These are phyloP conservation scores for Mythimna lalbum DNA, from an alignment of 2,888 invertebrate species.

Conservation along the genomic window DNA sequence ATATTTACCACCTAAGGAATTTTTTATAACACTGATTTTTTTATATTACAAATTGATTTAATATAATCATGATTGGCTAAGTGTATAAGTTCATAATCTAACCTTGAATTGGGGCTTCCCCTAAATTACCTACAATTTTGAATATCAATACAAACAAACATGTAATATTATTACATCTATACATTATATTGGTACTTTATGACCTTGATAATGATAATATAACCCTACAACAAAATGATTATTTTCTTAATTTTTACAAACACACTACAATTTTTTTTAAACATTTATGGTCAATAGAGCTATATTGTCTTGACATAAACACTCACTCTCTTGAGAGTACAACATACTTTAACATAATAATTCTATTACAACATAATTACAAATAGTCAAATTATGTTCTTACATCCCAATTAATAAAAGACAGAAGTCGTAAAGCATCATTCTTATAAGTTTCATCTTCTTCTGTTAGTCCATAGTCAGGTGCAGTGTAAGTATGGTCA, in stretches of 20 bases:
- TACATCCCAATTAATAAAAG: conserved; percentile 95
- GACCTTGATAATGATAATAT: conserved; percentile 31
- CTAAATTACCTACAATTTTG: not conserved
- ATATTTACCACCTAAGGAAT: conserved; percentile 8
- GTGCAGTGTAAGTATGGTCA: conserved; percentile 69
- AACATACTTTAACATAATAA: not conserved
- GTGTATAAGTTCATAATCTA: conserved; percentile 13
- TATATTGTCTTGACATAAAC: conserved; percentile 10
- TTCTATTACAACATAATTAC: conserved; percentile 37
- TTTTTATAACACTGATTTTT: not conserved
- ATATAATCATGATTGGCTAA: not conserved
- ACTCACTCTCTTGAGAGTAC: conserved; percentile 5
- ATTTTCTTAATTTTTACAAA: not conserved
- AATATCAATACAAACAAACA: not conserved
- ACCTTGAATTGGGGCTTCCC: conserved; percentile 8
- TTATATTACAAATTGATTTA: no score
- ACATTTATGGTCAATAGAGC: not conserved
- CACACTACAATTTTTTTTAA: not conserved
- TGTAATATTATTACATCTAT: not conserved
- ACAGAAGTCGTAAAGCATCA: conserved; percentile 92
- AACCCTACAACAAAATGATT: not conserved
- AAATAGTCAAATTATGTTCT: conserved; percentile 70
- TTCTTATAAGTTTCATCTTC: conserved; percentile 87
- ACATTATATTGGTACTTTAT: not conserved
- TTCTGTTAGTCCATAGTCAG: conserved; percentile 78